Conservation (phyloP, 2,113 vertebrate genomes). For the Dromiciops gliroides region DNA sequence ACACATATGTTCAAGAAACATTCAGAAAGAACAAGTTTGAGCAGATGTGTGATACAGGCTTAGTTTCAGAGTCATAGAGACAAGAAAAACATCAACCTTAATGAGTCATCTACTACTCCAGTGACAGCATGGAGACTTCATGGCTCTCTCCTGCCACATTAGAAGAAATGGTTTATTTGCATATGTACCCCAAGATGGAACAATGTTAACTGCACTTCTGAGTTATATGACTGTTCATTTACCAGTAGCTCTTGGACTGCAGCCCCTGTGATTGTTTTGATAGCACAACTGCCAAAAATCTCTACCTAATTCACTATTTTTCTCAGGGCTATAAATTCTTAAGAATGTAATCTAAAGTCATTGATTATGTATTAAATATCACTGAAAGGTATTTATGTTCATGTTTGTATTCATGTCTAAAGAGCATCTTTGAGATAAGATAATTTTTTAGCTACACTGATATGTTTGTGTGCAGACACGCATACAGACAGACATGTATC, state of each 20-base stretch:
- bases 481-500: not conserved
- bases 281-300: not conserved
- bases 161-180: not conserved
- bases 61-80: not conserved
- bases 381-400: not conserved
- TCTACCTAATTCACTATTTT: not conserved
- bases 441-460: not conserved
- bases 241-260: not conserved
- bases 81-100: not conserved
- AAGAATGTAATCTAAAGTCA: not conserved
- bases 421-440: not conserved
- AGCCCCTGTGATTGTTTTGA: not conserved
- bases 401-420: not conserved
- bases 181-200: not conserved
- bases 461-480: not conserved
- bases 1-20: not conserved
- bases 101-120: not conserved
- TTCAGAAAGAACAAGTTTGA: not conserved
- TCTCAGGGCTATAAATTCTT: not conserved
- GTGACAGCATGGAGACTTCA: not conserved
- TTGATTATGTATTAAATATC: not conserved
- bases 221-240: not conserved
- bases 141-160: not conserved
- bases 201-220: not conserved
- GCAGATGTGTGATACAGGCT: not conserved